A percentile compares a stretch with the other conserved stretches of the same genome.
These are phyloP conservation scores for Neosilurus hyrtlii DNA, from an alignment of 2,797 vertebrate genomes.

Conservation along the genomic window DNA sequence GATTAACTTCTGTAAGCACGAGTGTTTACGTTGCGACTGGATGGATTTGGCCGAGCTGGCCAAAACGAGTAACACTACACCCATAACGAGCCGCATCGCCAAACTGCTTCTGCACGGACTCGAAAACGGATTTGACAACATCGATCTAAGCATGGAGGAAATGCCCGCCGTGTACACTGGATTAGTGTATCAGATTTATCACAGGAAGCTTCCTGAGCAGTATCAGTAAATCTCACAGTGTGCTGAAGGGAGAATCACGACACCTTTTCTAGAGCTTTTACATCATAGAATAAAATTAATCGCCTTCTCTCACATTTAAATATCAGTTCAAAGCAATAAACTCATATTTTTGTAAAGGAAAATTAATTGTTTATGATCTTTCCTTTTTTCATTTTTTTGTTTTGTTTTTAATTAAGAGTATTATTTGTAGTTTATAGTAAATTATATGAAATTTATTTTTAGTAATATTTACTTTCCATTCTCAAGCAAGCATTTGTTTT, in stretches of 20 bases:
- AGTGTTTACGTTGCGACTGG: slow-evolving; percentile 90
- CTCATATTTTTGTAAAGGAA: not conserved
- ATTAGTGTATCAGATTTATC: slow-evolving; percentile 86
- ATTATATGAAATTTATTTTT: slow-evolving; percentile 1
- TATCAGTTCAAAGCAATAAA: not conserved
- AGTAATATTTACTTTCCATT: not conserved
- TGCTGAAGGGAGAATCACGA: not conserved
- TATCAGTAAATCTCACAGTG: slow-evolving; percentile 49
- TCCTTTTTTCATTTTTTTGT: not conserved
- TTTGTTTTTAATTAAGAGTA: not conserved
- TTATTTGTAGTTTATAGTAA: not conserved
- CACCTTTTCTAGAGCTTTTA: not conserved
- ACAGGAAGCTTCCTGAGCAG: slow-evolving; percentile 76
- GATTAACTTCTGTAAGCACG: slow-evolving; percentile 85
- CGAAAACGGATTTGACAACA: slow-evolving; percentile 77
- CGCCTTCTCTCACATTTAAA: not conserved
- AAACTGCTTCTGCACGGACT: slow-evolving; percentile 81
- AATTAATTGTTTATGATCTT: not conserved
- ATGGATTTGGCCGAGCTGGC: slow-evolving; percentile 78
- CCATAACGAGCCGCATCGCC: slow-evolving; percentile 83
- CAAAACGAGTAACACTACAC: slow-evolving; percentile 69
- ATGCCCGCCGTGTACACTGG: slow-evolving; percentile 82
- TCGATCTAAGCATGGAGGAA: slow-evolving; percentile 83
- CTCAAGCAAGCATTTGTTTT: not conserved
- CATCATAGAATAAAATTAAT: not conserved